Conservation (phyloP, 2,113 vertebrate species). For the Nibea albiflora region DNA sequence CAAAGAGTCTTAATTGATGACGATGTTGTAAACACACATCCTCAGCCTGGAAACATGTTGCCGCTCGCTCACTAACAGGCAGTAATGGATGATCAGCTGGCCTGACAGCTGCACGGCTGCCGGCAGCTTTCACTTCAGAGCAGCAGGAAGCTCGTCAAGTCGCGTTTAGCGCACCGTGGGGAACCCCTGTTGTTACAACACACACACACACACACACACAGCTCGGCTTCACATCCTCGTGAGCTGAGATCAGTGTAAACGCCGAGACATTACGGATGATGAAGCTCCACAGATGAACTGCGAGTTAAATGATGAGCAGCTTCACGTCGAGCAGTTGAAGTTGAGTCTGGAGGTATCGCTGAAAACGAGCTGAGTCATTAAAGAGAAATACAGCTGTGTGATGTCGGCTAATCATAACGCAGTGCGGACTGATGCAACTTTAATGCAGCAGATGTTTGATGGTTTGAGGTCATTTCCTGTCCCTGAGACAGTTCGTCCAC, state of each 20-base stretch:
- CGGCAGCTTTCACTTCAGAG: slow-evolving; percentile 92
- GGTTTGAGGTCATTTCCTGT: not conserved
- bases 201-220: not conserved
- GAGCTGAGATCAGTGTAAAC: slow-evolving; percentile 19
- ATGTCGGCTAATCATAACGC: too few species aligned
- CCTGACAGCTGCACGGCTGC: slow-evolving; percentile 94
- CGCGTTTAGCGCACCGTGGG: slow-evolving; percentile 88
- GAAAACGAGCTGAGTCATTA: too few species aligned
- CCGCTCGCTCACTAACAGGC: slow-evolving; percentile 58
- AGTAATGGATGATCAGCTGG: slow-evolving; percentile 85
- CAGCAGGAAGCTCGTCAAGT: slow-evolving; percentile 92
- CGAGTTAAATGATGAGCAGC: too few species aligned
- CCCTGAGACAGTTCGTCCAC: not conserved
- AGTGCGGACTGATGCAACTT: not conserved
- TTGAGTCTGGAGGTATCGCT: too few species aligned
- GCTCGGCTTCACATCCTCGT: slow-evolving; percentile 19
- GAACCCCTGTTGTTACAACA: slow-evolving; percentile 68
- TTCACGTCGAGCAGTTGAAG: too few species aligned
- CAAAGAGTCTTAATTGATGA: slow-evolving; percentile 6
- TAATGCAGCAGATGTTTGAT: not conserved
- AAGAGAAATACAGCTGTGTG: too few species aligned
- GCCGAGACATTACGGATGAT: not conserved
- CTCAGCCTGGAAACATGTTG: slow-evolving; percentile 48
- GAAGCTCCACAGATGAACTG: not conserved
- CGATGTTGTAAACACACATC: slow-evolving; percentile 24